Base-by-base conservation (phyloP, 1,140 invertebrate genomes). In the Sycobia sp. region DNA sequence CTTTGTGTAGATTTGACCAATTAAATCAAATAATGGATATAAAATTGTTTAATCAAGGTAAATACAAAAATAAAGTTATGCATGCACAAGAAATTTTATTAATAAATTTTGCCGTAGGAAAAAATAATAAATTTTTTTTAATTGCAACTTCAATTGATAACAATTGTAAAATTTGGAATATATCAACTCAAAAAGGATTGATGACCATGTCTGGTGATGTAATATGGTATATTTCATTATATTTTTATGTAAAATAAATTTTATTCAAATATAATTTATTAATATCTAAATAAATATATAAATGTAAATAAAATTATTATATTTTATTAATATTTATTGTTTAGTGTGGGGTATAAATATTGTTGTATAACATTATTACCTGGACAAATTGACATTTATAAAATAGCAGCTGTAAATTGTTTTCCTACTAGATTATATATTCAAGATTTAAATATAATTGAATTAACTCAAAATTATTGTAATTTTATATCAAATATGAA, bases 291-390 rank as follows among this genome's bases (percentile, higher is more conserved):
- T 55, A 18, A 56, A 13, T 13, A 7, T 41, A 2, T 29, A 2
- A 20, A 20, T 41, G 4, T 39, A 4, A 16, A 41, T 29, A 58
- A 60, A 4, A 34, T 66, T 61, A 10, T 39, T 23, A 16, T 2
- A 16, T 56, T 54, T 64, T n/a, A n/a, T n/a, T n/a, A n/a, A n/a
- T n/a, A n/a, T n/a, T n/a, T n/a, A n/a, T n/a, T n/a, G n/a, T 66
- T 38, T 32, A 72, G 71, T 56, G 63, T 69, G 36, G 66, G 69
- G 29, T 69, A 65, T 58, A 56, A 54, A 49, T 71, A 69, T 44
- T 69, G 59, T 47, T 71, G 53, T 47, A 13, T 39, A 38, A 38
- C 53, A 16, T 3, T 32, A 18, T 10, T 16, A 34, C 8, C 54
- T 41, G 38, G 57, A 20, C 41, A 50, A 25, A 59, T 60, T 46